Evolutionary conservation across 2,113 vertebrate species (phyloP).

Genomic region (Carlito syrichta): DNA sequence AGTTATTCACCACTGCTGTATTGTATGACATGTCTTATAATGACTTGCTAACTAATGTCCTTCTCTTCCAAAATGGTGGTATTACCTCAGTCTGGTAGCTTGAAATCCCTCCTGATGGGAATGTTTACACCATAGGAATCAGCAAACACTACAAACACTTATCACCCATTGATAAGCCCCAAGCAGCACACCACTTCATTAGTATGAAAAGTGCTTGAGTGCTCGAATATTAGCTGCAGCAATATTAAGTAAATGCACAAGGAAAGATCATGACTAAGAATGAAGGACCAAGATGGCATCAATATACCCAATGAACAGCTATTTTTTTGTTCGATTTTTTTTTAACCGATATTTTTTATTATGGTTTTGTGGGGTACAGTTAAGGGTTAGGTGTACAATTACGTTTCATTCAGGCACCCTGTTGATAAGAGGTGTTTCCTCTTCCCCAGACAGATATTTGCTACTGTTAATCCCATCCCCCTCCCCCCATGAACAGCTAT

Average conservation of each 20-base stretch:
- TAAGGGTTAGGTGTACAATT: too few relatives aligned
- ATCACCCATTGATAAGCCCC: background rate
- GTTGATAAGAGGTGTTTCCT: too few relatives aligned
- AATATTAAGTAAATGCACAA: conserved; percentile 21
- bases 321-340: too few relatives aligned
- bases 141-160: background rate
- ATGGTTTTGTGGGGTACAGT: too few relatives aligned
- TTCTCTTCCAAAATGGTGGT: background rate
- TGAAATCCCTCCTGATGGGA: background rate
- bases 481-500: too few relatives aligned
- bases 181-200: background rate
- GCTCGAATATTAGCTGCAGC: background rate
- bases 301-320: too few relatives aligned
- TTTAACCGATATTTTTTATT: too few relatives aligned
- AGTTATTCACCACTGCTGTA: background rate
- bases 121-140: conserved; percentile 11
- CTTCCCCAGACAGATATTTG: too few relatives aligned
- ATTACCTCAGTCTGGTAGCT: background rate
- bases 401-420: too few relatives aligned
- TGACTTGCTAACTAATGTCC: background rate
- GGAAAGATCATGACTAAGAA: background rate
- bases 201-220: conserved; percentile 16
- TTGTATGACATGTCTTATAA: background rate
- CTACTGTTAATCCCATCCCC: too few relatives aligned
- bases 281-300: too few relatives aligned